These are phyloP conservation scores for human (Homo sapiens) DNA, from an alignment of 2,113 vertebrate genomes.

Conservation along the genomic window GRCh38 chr16:2719001-2719500, in stretches of 20 bases:
- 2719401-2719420: constrained; percentile 54
- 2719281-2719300: neutral
- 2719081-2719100: neutral
- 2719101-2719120: neutral
- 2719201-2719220: neutral
- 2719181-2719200: neutral
- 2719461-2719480: neutral
- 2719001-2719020: neutral
- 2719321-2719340: neutral
- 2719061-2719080: neutral
- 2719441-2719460: constrained; percentile 64
- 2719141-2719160: too few species aligned
- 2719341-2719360: neutral
- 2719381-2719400: constrained; percentile 61
- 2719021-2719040: neutral
- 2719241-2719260: neutral
- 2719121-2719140: neutral
- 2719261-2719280: neutral
- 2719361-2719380: neutral
- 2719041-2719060: neutral
- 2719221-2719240: neutral
- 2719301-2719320: neutral
- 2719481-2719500: neutral
- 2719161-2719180: neutral
- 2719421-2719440: constrained; percentile 1